Base-by-base conservation (phyloP, 2,888 invertebrate species). In the Phorcus lineatus region DNA sequence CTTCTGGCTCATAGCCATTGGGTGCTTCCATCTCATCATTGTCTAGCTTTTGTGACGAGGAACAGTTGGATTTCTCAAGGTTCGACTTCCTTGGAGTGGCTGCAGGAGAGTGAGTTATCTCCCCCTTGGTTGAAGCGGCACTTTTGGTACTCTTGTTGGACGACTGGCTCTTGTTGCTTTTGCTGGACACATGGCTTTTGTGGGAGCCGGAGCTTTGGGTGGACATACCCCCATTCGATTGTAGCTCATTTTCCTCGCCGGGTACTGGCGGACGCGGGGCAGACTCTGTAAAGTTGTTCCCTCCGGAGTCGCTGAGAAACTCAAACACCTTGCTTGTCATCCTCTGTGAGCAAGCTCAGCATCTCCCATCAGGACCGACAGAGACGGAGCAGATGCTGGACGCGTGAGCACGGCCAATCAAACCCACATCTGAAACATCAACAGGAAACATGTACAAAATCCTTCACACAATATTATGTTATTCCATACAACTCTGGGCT, bases 1-100 rank as follows among this genome's bases (percentile, higher is more conserved):
- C 95, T 91, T 95, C 95, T 79, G 95, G 94, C 88, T 95, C 94
- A 90, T 94, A 95, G 80, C 95, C 95, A 88, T 94, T 92, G 80
- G 94, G 94, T 81, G 95, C 92, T 78, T 89, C 89, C 85, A 87
- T 84, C 57, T 90, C 91, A 77, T 90, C 90, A 79, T 87, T 86
- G 80, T 86, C 84, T 53, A 83, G 62, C n/a, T 82, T 81, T 40
- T 66, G 67, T n/a, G 74, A 76, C 19, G 74, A 74, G 40, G 81
- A 82, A 22, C 80, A 78, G 28, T 81, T 77, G 55, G 85, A 84
- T 79, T 87, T 86, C 80, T 91, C 91, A 84, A 91, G 88, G 80
- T 91, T 91, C 36, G 91, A 91, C 77, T 90, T 89, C 17, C 92
- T 85, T n/a, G 92, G 92, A 24, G 91, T 92, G 52, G 90, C 91